Evolutionary conservation across 1,140 invertebrate genomes (phyloP), one percentile per base, ranked within the genome.

Genomic region (Daktulosphaira vitifoliae): DNA sequence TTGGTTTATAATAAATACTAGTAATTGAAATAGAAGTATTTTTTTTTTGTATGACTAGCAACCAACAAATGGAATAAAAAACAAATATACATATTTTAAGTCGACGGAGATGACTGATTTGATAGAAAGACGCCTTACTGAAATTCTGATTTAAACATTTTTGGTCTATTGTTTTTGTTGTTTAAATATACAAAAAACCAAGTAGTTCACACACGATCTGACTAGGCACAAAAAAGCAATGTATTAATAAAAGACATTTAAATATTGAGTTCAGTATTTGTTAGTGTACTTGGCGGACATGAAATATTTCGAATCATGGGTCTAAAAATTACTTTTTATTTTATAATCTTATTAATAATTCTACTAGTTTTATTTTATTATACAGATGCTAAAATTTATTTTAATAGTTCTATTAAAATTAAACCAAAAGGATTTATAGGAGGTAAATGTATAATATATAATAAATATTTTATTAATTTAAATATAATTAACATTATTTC

Each of bases 121-220:
- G 37, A 56, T 15, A n/a, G 3, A 37, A 56, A 56, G 53, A 42
- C 37, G 22, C 16, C 15, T 6, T n/a, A 2, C 20, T 44, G 25
- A 25, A 42, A 23, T 56, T 44, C 22, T 26, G 16, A 6, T 9
- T 23, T 48, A 4, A 5, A 48, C 44, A 20, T 9, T 11, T 16
- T n/a, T n/a, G 25, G 7, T 42, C 53, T 16, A 56, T 56, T 56
- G 53, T 56, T 26, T 44, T 37, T 13, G 33, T 13, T 6, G n/a
- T 0, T 18, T 22, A 42, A 4, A 42, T 8, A 42, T 3, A 26
- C 25, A 56, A 42, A 44, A 44, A 56, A 54, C 18, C 39, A 1
- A 56, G 39, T 15, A 5, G 38, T 56, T 56, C 53, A 42, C 53
- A 56, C 53, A 42, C 53, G 15, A 16, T 11, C 53, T 56, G 53